These are phyloP conservation scores for Aurelia coerulea DNA, from an alignment of 30 jellyfish, hydroid and myxozoan species.

Conservation along the genomic window DNA sequence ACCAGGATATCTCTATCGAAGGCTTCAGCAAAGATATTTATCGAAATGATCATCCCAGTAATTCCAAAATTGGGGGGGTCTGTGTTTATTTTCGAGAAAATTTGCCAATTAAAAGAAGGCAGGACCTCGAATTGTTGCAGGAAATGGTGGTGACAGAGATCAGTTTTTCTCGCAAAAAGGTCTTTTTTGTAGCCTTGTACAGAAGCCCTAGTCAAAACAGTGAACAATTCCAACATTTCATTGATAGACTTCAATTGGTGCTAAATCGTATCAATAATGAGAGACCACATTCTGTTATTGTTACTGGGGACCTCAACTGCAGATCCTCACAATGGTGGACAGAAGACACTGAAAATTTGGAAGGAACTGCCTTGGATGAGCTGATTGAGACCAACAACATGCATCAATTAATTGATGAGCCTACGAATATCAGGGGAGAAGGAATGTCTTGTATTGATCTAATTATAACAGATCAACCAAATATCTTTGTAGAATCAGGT, in stretches of 20 bases:
- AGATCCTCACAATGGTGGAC: constrained; percentile 49
- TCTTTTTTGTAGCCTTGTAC: constrained; percentile 22
- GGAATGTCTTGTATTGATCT: constrained; percentile 37
- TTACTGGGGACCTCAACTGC: constrained; percentile 13
- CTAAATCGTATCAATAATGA: neutral
- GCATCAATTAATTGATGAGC: constrained; percentile 37
- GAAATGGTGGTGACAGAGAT: constrained; percentile 38
- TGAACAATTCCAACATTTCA: neutral
- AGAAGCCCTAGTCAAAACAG: constrained; percentile 51
- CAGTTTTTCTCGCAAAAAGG: constrained; percentile 28
- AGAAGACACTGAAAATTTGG: constrained; percentile 32
- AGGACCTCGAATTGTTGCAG: constrained; percentile 24
- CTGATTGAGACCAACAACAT: constrained; percentile 30
- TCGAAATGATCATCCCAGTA: constrained; percentile 23
- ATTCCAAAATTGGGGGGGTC: constrained; percentile 17
- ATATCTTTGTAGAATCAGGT: constrained; percentile 29
- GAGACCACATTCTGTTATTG: constrained; percentile 11
- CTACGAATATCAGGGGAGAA: constrained; percentile 26
- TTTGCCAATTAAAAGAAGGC: constrained; percentile 16
- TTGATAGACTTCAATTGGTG: constrained; percentile 17
- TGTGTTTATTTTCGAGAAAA: constrained; percentile 2
- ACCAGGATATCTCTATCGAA: neutral
- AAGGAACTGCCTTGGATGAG: constrained; percentile 50
- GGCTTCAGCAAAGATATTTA: constrained; percentile 12
- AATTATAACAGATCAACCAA: constrained; percentile 34